Conservation (phyloP, 1,140 invertebrate species). For the Drosophila tristis region DNA sequence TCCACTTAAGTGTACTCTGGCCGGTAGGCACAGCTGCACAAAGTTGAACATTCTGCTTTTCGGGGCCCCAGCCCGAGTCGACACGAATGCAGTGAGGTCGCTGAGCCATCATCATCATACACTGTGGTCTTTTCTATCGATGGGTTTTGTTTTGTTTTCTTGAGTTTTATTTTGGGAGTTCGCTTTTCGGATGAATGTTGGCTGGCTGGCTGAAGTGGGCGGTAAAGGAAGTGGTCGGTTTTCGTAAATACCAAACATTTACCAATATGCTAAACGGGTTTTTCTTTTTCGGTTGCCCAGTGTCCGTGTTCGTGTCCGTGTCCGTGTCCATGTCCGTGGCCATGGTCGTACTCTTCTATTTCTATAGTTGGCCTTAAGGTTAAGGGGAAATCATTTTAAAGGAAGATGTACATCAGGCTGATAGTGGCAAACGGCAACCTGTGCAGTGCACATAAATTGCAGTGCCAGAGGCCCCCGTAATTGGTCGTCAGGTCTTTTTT, state of each 20-base stretch:
- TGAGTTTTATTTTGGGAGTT: constrained; percentile 35
- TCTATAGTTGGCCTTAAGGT: constrained; percentile 70
- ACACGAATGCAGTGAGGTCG: constrained; percentile 65
- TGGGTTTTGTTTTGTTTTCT: constrained; percentile 43
- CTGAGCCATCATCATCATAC: constrained; percentile 65
- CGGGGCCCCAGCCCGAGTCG: not conserved
- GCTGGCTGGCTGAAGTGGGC: constrained; percentile 57
- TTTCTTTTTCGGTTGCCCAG: constrained; percentile 20
- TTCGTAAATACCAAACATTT: constrained; percentile 71
- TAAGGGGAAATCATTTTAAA: constrained; percentile 66
- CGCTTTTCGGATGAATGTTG: constrained; percentile 12
- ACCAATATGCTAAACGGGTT: constrained; percentile 81
- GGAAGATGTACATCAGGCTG: constrained; percentile 72
- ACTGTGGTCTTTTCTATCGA: constrained; percentile 21
- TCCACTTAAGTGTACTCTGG: constrained; percentile 68
- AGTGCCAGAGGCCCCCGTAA: constrained; percentile 60
- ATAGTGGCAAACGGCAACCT: constrained; percentile 48
- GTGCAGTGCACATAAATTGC: constrained; percentile 62
- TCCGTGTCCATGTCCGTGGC: not conserved
- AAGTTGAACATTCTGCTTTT: constrained; percentile 60
- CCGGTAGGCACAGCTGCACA: constrained; percentile 55
- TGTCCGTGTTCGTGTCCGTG: constrained; percentile 5
- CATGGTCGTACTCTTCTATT: constrained; percentile 57
- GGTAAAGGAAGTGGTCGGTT: constrained; percentile 77
- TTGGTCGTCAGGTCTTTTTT: constrained; percentile 53